phyloP scores from a whole-genome alignment of 35 echinoderm and acorn worm species.

The Apostichopus japonicus region DNA sequence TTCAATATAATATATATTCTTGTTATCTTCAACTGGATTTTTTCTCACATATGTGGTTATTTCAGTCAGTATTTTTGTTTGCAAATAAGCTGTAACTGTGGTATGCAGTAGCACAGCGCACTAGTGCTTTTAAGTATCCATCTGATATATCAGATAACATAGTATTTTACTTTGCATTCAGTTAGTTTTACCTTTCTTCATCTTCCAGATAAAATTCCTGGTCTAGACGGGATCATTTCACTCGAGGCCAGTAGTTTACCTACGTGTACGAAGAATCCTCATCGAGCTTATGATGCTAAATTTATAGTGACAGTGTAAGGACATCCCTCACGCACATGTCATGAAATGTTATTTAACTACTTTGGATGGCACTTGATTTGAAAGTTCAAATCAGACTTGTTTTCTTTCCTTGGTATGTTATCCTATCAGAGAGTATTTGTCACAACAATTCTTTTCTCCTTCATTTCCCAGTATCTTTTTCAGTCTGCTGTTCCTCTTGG shows the following conservation, averaged over 20 bases:
- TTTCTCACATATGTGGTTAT: no score
- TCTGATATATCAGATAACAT: no score
- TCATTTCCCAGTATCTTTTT: background rate
- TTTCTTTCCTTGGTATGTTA: background rate
- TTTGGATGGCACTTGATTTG: no score
- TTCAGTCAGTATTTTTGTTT: no score
- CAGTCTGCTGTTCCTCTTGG: slow-evolving; percentile 1
- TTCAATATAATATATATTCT: no score
- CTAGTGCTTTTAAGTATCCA: no score
- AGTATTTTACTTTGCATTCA: background rate
- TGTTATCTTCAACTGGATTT: no score
- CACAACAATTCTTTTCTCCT: background rate
- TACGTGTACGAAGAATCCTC: background rate
- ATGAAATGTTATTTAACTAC: no score
- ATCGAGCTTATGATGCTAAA: background rate
- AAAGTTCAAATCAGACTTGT: background rate
- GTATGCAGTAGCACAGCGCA: no score
- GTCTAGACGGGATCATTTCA: background rate
- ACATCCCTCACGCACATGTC: no score
- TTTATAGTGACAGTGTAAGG: background rate
- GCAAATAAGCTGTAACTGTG: no score
- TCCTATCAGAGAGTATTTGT: background rate
- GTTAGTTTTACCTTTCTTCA: background rate
- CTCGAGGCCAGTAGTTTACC: background rate
- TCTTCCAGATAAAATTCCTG: background rate